Evolutionary conservation across 2,888 invertebrate species (phyloP).

Genomic region (Shargacucullia verbasci): DNA sequence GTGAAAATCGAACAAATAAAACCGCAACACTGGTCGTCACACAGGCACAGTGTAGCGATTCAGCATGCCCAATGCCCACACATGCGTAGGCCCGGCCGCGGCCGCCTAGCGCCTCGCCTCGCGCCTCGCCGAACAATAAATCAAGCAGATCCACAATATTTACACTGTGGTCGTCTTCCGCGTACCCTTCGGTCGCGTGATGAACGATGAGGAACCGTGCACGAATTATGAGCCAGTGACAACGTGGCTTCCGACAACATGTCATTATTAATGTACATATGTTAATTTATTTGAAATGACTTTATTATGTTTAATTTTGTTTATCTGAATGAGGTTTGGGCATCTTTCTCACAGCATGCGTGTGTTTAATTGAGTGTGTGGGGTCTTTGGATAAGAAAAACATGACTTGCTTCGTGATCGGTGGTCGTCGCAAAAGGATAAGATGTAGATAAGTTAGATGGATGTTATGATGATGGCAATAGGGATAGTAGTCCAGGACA

Average conservation of each 20-base stretch:
- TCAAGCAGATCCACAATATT: constrained; percentile 35
- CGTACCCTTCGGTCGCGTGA: constrained; percentile 22
- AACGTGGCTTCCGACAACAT: constrained; percentile 21
- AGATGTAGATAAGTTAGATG: too few relatives aligned
- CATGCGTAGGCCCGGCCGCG: not conserved
- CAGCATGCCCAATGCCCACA: not conserved
- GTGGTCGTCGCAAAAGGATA: too few relatives aligned
- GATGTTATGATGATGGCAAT: too few relatives aligned
- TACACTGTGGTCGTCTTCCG: constrained; percentile 32
- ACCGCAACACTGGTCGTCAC: not conserved
- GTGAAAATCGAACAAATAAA: not conserved
- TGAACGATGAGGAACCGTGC: constrained; percentile 20
- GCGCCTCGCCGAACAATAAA: constrained; percentile 17
- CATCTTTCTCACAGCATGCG: too few relatives aligned
- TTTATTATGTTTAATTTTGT: too few relatives aligned
- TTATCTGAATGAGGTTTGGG: not conserved
- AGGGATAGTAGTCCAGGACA: too few relatives aligned
- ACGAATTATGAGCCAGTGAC: constrained; percentile 7
- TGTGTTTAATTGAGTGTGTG: too few relatives aligned
- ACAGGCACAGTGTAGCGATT: not conserved
- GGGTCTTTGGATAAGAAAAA: too few relatives aligned
- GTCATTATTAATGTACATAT: too few relatives aligned
- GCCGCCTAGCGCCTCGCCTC: too few relatives aligned
- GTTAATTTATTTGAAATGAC: not conserved
- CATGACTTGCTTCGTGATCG: too few relatives aligned